Percentiles rank a stretch among this genome's conserved stretches.
phyloP scores from a whole-genome alignment of 2,888 invertebrate species.

The Drosophila nr. perissopoda region DNA sequence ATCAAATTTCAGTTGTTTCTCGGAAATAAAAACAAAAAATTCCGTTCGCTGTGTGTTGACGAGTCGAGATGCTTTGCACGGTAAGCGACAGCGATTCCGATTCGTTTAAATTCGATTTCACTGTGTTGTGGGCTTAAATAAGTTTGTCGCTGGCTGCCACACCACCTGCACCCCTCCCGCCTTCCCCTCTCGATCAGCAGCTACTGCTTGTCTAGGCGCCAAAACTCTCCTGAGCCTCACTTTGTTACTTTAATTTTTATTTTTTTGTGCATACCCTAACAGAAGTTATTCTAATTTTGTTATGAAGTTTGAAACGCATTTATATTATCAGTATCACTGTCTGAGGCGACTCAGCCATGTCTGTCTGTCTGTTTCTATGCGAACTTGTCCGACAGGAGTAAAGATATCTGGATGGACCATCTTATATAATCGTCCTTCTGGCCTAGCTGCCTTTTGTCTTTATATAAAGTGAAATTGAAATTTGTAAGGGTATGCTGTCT shows the following conservation, averaged over 20 bases:
- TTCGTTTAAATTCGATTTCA: conserved; percentile 47
- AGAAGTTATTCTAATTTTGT: background rate
- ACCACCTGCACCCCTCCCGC: background rate
- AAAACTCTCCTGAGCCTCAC: conserved; percentile 20
- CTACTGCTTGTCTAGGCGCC: background rate
- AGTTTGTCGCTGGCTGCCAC: conserved; percentile 19
- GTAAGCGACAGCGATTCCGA: conserved; percentile 38
- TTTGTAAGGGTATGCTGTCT: background rate
- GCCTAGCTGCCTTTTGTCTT: background rate
- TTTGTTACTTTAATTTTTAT: background rate
- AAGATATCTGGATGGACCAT: background rate
- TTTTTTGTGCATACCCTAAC: background rate
- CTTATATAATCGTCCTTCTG: background rate
- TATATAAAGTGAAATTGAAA: background rate
- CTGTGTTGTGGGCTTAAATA: conserved; percentile 50
- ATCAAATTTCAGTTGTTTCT: conserved; percentile 8
- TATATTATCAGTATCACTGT: background rate
- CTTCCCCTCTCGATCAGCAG: background rate
- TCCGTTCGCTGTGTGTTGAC: conserved; percentile 16
- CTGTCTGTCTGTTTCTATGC: background rate
- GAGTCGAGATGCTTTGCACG: conserved; percentile 6
- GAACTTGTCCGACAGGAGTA: background rate
- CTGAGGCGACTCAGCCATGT: background rate
- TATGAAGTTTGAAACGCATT: background rate
- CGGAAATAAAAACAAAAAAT: conserved; percentile 8